These are phyloP conservation scores for Drosophila takahashii DNA, from an alignment of 1,140 invertebrate genomes.

Conservation along the genomic window DNA sequence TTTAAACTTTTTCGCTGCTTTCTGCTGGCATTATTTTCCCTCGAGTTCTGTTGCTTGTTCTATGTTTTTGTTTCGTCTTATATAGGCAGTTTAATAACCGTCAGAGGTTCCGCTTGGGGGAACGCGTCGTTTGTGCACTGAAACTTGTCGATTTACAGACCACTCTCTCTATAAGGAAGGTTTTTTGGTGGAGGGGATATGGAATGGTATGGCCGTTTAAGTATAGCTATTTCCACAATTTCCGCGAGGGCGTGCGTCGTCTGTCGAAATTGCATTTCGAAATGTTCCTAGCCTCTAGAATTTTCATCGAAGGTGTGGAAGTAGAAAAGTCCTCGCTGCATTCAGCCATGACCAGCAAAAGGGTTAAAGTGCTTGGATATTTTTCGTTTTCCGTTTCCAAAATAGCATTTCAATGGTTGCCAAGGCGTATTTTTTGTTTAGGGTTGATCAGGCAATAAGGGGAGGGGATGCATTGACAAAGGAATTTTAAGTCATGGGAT, in stretches of 20 bases:
- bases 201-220: constrained; percentile 26
- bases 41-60: constrained; percentile 11
- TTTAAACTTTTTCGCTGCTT: constrained; percentile 49
- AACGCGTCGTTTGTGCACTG: constrained; percentile 49
- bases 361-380: constrained; percentile 38
- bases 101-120: constrained; percentile 67
- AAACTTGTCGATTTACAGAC: constrained; percentile 32
- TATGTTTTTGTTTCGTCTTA: constrained; percentile 35
- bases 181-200: constrained; percentile 5
- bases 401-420: constrained; percentile 57
- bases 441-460: constrained; percentile 40
- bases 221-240: constrained; percentile 54
- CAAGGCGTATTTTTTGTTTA: constrained; percentile 22
- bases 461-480: background rate
- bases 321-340: constrained; percentile 26
- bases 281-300: constrained; percentile 15
- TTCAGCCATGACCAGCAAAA: constrained; percentile 37
- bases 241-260: constrained; percentile 45
- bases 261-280: constrained; percentile 45
- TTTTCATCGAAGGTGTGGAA: constrained; percentile 5
- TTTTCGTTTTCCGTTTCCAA: constrained; percentile 41
- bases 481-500: background rate
- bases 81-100: constrained; percentile 71
- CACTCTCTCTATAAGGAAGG: constrained; percentile 15
- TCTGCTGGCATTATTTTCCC: constrained; percentile 38